Evolutionary conservation across 2,797 vertebrate genomes (phyloP).

Genomic region (Eutrigla gurnardus): DNA sequence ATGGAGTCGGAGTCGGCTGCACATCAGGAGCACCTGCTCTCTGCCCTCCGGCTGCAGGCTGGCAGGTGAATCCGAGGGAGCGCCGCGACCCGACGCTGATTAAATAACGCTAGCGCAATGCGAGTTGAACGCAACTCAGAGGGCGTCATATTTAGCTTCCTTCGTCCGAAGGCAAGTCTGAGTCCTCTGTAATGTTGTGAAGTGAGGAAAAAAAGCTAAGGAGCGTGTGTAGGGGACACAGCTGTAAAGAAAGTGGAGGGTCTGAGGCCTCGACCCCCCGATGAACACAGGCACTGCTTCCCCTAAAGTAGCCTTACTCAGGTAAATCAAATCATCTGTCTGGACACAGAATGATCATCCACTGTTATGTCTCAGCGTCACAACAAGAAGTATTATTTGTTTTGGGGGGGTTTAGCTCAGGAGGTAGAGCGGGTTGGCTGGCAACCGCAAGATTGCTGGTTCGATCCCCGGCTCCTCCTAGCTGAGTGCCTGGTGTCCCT

Average conservation of each 20-base stretch:
- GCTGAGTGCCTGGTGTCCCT: too few species aligned
- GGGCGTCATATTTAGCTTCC: neutral
- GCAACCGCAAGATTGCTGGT: too few species aligned
- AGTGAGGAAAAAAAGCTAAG: neutral
- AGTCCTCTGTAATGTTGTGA: neutral
- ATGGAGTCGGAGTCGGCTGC: constrained; percentile 18
- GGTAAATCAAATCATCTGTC: too few species aligned
- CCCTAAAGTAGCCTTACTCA: too few species aligned
- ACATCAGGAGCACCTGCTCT: constrained; percentile 26
- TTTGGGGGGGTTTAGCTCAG: too few species aligned
- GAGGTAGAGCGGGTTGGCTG: too few species aligned
- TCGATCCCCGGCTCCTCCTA: too few species aligned
- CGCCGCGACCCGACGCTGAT: constrained; percentile 6
- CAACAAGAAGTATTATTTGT: too few species aligned
- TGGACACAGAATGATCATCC: too few species aligned
- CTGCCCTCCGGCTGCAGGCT: constrained; percentile 20
- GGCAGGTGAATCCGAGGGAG: constrained; percentile 16
- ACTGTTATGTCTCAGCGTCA: too few species aligned
- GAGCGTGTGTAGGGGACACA: neutral
- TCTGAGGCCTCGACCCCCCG: too few species aligned
- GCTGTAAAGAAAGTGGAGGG: neutral
- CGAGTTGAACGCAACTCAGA: constrained; percentile 3
- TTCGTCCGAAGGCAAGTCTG: neutral
- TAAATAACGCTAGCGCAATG: constrained; percentile 31
- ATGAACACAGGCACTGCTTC: too few species aligned